These are phyloP conservation scores for Lacanobia oleracea DNA, from an alignment of 2,888 invertebrate genomes.

Conservation along the genomic window DNA sequence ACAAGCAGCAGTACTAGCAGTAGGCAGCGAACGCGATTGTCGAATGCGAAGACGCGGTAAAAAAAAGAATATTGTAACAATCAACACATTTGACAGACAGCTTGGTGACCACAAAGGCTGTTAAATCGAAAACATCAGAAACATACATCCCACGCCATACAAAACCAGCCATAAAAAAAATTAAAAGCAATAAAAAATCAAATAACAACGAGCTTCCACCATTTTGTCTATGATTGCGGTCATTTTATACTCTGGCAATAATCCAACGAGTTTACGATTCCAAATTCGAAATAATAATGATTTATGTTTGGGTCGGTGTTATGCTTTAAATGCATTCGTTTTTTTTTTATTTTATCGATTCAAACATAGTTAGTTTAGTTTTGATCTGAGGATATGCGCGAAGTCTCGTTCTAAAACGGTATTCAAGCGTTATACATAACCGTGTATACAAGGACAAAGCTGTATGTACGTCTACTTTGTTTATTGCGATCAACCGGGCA, in stretches of 20 bases:
- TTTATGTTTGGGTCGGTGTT: slow-evolving; percentile 34
- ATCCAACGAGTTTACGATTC: slow-evolving; percentile 44
- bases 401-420: no score
- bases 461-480: no score
- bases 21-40: no score
- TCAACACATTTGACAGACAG: background rate
- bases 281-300: slow-evolving; percentile 49
- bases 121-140: background rate
- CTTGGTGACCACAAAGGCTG: slow-evolving; percentile 7
- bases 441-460: no score
- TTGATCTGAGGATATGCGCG: no score
- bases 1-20: no score
- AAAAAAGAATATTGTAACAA: no score
- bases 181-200: slow-evolving; percentile 21
- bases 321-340: slow-evolving; percentile 22
- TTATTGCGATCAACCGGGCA: no score
- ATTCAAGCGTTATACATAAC: no score
- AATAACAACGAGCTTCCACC: slow-evolving; percentile 27
- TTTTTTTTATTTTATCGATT: slow-evolving; percentile 1
- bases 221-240: slow-evolving; percentile 39
- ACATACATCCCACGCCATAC: slow-evolving; percentile 16
- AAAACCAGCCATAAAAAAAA: slow-evolving; percentile 13
- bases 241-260: slow-evolving; percentile 51
- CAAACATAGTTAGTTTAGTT: background rate
- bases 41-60: no score